Conservation (phyloP, 1,140 invertebrate species). For the Magallana gigas region DNA sequence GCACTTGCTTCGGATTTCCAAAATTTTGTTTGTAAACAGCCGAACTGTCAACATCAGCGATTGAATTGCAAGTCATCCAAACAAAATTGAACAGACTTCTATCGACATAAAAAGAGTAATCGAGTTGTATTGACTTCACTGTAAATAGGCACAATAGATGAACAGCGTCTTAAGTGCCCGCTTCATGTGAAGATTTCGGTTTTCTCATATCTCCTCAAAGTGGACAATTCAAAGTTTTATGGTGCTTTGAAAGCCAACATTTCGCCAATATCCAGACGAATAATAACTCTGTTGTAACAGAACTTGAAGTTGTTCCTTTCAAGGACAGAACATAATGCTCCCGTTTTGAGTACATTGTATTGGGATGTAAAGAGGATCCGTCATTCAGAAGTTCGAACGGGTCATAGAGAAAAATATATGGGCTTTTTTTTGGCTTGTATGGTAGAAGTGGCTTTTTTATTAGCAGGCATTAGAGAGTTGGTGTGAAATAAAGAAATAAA, state of each 20-base stretch:
- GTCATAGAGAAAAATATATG: slow-evolving; percentile 18
- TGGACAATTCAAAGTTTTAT: slow-evolving; percentile 34
- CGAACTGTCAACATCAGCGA: not conserved
- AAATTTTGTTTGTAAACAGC: not conserved
- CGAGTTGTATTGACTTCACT: not conserved
- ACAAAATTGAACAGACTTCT: not conserved
- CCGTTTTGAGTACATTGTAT: not conserved
- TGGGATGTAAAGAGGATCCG: not conserved
- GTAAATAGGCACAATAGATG: not conserved
- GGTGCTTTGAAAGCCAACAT: not conserved
- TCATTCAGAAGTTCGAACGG: not conserved
- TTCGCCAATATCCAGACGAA: not conserved
- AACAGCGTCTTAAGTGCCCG: not conserved
- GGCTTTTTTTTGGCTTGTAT: not conserved
- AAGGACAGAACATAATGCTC: not conserved
- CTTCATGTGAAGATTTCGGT: slow-evolving; percentile 3
- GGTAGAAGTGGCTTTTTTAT: slow-evolving; percentile 11
- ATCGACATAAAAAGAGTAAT: not conserved
- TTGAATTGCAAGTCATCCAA: slow-evolving; percentile 4
- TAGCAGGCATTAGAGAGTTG: not conserved
- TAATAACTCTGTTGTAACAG: slow-evolving; percentile 20
- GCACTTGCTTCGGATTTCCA: too few species aligned
- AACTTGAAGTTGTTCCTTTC: not conserved
- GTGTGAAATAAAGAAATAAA: not conserved
- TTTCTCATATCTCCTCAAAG: not conserved